Conservation (phyloP, 2,113 vertebrate species). For the Pelecanoides urinatrix region DNA sequence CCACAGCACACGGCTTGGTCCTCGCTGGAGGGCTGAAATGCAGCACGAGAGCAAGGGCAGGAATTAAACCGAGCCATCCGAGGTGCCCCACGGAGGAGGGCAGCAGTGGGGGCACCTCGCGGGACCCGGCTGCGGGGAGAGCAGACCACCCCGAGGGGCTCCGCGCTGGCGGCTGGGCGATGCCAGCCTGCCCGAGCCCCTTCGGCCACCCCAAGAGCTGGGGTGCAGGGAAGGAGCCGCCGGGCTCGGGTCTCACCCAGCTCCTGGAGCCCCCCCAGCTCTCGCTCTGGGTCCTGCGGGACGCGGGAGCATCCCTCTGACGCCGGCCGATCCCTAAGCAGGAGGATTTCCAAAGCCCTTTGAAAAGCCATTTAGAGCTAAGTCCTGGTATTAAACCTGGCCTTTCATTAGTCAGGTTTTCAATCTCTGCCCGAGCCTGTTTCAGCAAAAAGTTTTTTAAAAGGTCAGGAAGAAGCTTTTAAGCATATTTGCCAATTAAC, state of each 20-base stretch:
- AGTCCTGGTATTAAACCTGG: conserved; percentile 33
- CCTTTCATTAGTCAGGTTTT: conserved; percentile 30
- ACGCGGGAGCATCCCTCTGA: not conserved
- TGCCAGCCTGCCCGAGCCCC: not conserved
- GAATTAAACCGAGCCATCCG: accelerated
- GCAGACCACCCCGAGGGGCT: not conserved
- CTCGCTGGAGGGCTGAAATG: not conserved
- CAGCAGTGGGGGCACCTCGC: not conserved
- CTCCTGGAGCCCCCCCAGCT: not conserved
- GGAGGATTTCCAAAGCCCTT: conserved; percentile 41
- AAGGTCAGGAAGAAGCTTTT: conserved; percentile 51
- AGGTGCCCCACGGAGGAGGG: not conserved
- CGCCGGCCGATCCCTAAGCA: not conserved
- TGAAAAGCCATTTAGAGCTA: conserved; percentile 55
- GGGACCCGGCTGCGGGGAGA: accelerated
- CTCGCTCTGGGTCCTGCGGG: not conserved
- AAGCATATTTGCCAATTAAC: conserved; percentile 34
- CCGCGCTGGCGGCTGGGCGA: accelerated
- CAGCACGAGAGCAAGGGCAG: not conserved
- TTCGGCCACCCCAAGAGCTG: accelerated
- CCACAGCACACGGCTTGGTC: not conserved
- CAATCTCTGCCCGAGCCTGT: conserved; percentile 17
- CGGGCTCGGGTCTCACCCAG: not conserved
- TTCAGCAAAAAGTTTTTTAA: conserved; percentile 3
- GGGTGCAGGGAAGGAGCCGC: not conserved